A percentile compares a stretch with the other conserved stretches of the same genome.
These are phyloP conservation scores for Upupa epops DNA, from an alignment of 2,113 vertebrate genomes.

Conservation along the genomic window DNA sequence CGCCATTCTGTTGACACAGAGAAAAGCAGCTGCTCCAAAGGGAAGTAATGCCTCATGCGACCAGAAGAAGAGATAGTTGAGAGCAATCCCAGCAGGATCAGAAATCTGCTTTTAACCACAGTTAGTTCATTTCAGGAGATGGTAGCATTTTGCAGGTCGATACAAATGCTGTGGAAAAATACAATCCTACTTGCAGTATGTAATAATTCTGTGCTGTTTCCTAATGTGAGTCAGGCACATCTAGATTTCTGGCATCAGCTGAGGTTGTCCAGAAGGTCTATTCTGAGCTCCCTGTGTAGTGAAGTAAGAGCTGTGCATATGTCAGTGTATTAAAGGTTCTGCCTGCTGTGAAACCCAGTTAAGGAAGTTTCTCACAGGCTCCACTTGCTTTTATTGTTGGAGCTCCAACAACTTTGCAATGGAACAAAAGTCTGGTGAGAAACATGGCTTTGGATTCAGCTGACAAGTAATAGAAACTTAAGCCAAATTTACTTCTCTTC, in stretches of 20 bases:
- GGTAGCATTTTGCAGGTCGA: background rate
- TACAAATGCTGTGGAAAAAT: background rate
- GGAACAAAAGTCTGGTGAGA: background rate
- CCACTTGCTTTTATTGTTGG: background rate
- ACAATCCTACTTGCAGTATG: background rate
- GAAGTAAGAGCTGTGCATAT: slow-evolving; percentile 33
- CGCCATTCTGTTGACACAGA: background rate
- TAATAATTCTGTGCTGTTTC: background rate
- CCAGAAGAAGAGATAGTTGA: background rate
- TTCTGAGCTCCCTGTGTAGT: background rate
- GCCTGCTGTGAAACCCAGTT: background rate
- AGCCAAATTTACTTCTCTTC: background rate
- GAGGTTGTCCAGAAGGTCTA: slow-evolving; percentile 10
- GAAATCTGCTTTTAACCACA: background rate
- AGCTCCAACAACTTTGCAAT: background rate
- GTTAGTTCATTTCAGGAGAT: background rate
- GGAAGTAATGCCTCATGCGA: background rate
- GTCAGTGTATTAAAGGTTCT: slow-evolving; percentile 42
- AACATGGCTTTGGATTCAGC: background rate
- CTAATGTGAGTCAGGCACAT: background rate
- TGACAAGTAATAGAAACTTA: background rate
- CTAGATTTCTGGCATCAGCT: background rate
- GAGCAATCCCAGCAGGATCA: background rate
- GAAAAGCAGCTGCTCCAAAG: background rate
- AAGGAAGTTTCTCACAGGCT: slow-evolving; percentile 17